Conservation (phyloP, 2,113 vertebrate genomes). For the Datnioides undecimradiatus region DNA sequence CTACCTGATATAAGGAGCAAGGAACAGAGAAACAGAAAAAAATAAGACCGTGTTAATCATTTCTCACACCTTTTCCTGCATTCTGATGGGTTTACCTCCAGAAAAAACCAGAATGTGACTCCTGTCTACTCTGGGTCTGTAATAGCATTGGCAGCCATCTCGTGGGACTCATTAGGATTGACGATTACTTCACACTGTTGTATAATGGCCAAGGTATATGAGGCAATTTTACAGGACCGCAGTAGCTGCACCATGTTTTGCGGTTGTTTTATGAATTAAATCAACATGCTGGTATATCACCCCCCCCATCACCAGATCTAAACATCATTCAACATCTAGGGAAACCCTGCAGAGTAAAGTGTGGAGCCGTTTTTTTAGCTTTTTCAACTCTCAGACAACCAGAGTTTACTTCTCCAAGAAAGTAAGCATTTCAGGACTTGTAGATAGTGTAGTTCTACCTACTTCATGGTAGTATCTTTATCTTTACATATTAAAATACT, state of each 20-base stretch:
- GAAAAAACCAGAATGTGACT: conserved; percentile 25
- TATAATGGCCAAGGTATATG: conserved; percentile 60
- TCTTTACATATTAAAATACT: background rate
- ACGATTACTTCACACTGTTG: conserved; percentile 49
- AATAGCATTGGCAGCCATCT: conserved; percentile 66
- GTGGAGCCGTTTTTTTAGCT: conserved; percentile 7
- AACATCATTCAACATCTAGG: conserved; percentile 41
- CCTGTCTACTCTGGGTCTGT: conserved; percentile 46
- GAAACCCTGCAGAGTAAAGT: conserved; percentile 20
- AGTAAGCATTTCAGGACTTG: background rate
- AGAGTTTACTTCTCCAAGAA: background rate
- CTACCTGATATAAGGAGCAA: background rate
- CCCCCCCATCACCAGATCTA: conserved; percentile 25
- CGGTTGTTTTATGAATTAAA: conserved; percentile 58
- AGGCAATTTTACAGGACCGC: conserved; percentile 57
- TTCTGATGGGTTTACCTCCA: conserved; percentile 46
- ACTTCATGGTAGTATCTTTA: background rate
- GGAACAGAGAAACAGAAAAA: background rate
- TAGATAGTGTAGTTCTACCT: background rate
- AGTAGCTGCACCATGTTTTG: conserved; percentile 35
- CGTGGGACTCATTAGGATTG: conserved; percentile 70
- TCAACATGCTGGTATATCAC: conserved; percentile 31
- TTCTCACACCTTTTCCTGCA: background rate
- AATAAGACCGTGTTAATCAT: background rate
- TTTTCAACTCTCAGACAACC: background rate